phyloP scores from a whole-genome alignment of 2,888 invertebrate species.

The Aethes cnicana region DNA sequence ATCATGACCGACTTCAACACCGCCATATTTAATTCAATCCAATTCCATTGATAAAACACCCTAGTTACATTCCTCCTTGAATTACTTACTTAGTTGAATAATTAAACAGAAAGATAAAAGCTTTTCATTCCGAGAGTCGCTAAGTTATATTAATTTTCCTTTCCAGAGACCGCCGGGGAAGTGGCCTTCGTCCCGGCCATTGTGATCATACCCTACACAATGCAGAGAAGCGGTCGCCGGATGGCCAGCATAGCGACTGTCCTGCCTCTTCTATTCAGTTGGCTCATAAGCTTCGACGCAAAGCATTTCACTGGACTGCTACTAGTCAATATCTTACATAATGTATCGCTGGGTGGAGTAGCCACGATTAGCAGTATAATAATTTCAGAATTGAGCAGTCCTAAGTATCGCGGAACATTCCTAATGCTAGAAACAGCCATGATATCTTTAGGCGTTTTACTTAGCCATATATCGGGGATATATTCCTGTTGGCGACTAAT shows the following conservation, averaged over 20 bases:
- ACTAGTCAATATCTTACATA: slow-evolving; percentile 36
- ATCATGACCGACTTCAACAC: not conserved
- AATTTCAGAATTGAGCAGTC: slow-evolving; percentile 38
- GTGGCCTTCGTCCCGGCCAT: slow-evolving; percentile 40
- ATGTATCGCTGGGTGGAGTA: slow-evolving; percentile 38
- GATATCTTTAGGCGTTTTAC: slow-evolving; percentile 38
- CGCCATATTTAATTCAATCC: slow-evolving; percentile 14
- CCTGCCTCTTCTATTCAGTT: slow-evolving; percentile 37
- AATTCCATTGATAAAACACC: slow-evolving; percentile 10
- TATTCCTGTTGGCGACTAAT: slow-evolving; percentile 33
- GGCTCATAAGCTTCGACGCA: slow-evolving; percentile 35
- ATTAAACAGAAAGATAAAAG: slow-evolving; percentile 29
- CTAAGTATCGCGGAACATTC: slow-evolving; percentile 36
- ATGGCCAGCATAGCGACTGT: slow-evolving; percentile 36
- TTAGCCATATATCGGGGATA: slow-evolving; percentile 37
- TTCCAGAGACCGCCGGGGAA: slow-evolving; percentile 39
- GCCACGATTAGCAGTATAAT: slow-evolving; percentile 39
- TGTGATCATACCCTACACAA: slow-evolving; percentile 38
- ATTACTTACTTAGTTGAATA: slow-evolving; percentile 26
- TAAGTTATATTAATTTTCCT: slow-evolving; percentile 39
- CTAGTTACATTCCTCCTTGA: slow-evolving; percentile 16
- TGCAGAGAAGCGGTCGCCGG: slow-evolving; percentile 40
- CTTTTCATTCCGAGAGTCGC: slow-evolving; percentile 3
- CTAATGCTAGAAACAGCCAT: slow-evolving; percentile 39
- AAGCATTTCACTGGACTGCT: slow-evolving; percentile 29